Percentiles rank a stretch among this genome's conserved stretches.
These are phyloP conservation scores for Pitta sordida DNA, from an alignment of 2,113 vertebrate species.

Conservation along the genomic window DNA sequence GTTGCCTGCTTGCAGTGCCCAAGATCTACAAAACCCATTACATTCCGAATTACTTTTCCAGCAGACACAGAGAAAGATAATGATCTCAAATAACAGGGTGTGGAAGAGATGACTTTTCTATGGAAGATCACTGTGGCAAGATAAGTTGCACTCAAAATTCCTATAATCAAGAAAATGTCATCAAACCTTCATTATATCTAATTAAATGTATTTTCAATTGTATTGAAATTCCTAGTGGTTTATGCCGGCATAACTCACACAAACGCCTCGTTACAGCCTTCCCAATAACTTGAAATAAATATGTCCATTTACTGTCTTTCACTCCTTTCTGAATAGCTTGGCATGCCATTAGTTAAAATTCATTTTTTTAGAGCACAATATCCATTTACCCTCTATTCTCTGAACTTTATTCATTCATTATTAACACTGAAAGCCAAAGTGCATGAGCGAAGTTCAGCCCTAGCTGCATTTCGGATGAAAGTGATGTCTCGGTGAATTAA, in stretches of 20 bases:
- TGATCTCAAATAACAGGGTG: neutral
- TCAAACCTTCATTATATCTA: neutral
- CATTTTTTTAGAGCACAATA: conserved; percentile 51
- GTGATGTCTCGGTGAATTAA: conserved; percentile 72
- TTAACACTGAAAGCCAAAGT: conserved; percentile 75
- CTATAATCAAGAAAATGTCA: neutral
- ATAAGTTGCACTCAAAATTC: neutral
- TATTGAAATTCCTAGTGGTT: neutral
- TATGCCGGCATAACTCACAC: neutral
- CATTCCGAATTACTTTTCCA: neutral
- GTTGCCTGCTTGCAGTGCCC: neutral
- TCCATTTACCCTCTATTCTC: conserved; percentile 70
- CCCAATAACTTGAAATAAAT: neutral
- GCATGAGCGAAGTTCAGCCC: conserved; percentile 69
- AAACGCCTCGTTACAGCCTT: neutral
- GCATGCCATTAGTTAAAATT: conserved; percentile 64
- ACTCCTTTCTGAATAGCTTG: neutral
- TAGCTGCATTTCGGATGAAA: conserved; percentile 69
- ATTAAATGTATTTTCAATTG: neutral
- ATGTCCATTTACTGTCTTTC: neutral
- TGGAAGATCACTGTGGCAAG: neutral
- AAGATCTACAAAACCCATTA: neutral
- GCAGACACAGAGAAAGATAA: neutral
- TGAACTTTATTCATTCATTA: conserved; percentile 76
- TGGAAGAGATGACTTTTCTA: neutral